A percentile compares a stretch with the other conserved stretches of the same genome.
Evolutionary conservation across 2,113 vertebrate species (phyloP).

Genomic region (Seriola quinqueradiata): DNA sequence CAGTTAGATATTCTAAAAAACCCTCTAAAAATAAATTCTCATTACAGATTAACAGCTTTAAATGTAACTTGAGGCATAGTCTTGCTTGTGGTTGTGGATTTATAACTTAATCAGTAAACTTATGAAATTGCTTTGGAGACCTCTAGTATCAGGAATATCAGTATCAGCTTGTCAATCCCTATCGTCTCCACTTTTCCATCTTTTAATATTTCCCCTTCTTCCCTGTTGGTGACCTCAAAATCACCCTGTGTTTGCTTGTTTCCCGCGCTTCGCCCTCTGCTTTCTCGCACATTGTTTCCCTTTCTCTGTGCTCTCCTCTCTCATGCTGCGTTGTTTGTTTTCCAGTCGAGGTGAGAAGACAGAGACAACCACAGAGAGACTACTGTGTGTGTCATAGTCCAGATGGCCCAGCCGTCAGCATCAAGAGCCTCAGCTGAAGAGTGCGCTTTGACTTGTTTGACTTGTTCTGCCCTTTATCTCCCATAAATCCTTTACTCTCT

Average conservation of each 20-base stretch:
- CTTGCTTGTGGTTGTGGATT: constrained; percentile 3
- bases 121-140: neutral
- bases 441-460: constrained; percentile 52
- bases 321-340: constrained; percentile 77
- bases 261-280: neutral
- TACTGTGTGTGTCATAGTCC: constrained; percentile 60
- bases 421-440: constrained; percentile 34
- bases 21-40: constrained; percentile 1
- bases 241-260: neutral
- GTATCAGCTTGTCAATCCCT: neutral
- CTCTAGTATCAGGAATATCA: neutral
- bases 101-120: neutral
- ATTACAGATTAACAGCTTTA: constrained; percentile 7
- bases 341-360: constrained; percentile 69
- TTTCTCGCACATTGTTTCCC: constrained; percentile 23
- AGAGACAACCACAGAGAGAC: constrained; percentile 56
- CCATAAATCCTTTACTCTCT: constrained; percentile 2
- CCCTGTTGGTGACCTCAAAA: constrained; percentile 10
- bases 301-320: constrained; percentile 27
- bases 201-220: neutral
- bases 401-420: constrained; percentile 72
- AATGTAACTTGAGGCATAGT: neutral
- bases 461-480: constrained; percentile 49
- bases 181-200: neutral
- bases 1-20: constrained; percentile 7